Percentiles rank a stretch among this genome's conserved stretches.
These are phyloP conservation scores for Epirrita christyi DNA, from an alignment of 2,888 invertebrate species.

Conservation along the genomic window DNA sequence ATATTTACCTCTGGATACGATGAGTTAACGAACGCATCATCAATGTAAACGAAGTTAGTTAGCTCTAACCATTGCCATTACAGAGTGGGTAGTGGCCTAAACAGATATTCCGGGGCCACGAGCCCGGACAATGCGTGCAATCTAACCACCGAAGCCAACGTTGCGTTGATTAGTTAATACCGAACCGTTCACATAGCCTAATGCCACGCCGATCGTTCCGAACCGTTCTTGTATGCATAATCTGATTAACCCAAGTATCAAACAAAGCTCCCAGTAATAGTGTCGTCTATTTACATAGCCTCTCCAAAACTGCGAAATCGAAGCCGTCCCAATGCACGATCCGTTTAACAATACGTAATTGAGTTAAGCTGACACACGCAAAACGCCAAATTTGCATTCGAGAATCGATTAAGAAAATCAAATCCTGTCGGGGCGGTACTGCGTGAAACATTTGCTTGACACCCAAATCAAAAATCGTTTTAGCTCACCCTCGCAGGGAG, in stretches of 20 bases:
- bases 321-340: conserved; percentile 55
- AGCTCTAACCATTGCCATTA: conserved; percentile 75
- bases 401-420: conserved; percentile 84
- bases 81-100: conserved; percentile 80
- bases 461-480: conserved; percentile 85
- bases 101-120: conserved; percentile 83
- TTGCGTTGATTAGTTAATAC: conserved; percentile 84
- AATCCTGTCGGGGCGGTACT: conserved; percentile 77
- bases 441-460: conserved; percentile 84
- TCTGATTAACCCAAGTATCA: conserved; percentile 82
- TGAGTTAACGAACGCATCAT: conserved; percentile 59
- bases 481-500: conserved; percentile 76
- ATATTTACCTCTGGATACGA: conserved; percentile 45
- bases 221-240: conserved; percentile 83
- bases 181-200: conserved; percentile 76
- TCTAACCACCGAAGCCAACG: conserved; percentile 79
- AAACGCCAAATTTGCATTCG: conserved; percentile 63
- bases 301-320: conserved; percentile 51
- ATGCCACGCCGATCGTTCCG: conserved; percentile 66
- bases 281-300: conserved; percentile 67
- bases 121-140: conserved; percentile 80
- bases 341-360: conserved; percentile 50
- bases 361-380: conserved; percentile 38
- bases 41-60: conserved; percentile 69
- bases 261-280: conserved; percentile 74